Conservation (phyloP, 2,888 invertebrate genomes). For the Lapara coniferarum region DNA sequence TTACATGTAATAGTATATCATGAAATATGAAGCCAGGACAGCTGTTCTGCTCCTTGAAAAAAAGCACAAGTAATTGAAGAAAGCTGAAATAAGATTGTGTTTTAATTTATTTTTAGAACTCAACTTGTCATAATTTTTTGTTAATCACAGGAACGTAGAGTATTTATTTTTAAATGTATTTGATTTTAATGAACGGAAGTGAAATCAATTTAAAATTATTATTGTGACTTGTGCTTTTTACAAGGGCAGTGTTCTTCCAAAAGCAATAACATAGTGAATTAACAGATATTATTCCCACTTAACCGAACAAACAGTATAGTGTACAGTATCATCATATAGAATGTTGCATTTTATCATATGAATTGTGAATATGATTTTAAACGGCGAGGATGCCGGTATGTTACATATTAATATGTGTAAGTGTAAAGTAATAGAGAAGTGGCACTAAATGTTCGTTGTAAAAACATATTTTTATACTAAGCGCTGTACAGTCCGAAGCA, state of each 20-base stretch:
- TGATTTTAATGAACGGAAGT: no score
- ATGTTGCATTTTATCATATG: slow-evolving; percentile 20
- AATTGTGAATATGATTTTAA: slow-evolving; percentile 27
- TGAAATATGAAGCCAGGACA: no score
- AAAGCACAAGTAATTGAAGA: no score
- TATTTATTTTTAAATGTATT: no score
- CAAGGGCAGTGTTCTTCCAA: not conserved
- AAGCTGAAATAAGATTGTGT: no score
- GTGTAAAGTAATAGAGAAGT: slow-evolving; percentile 39
- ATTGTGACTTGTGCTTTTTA: no score
- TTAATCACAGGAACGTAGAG: no score
- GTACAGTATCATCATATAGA: slow-evolving; percentile 13
- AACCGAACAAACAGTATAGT: slow-evolving; percentile 6
- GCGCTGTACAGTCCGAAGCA: no score
- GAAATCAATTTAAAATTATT: no score
- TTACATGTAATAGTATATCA: not conserved
- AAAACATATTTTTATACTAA: slow-evolving; percentile 58
- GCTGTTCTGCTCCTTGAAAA: no score
- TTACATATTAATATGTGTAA: slow-evolving; percentile 7
- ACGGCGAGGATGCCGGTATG: not conserved
- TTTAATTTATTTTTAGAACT: no score
- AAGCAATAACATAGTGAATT: slow-evolving; percentile 15
- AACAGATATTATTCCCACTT: not conserved
- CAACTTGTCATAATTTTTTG: no score
- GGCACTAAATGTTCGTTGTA: slow-evolving; percentile 36